Percentiles rank a stretch among this genome's conserved stretches.
Evolutionary conservation across 1,140 invertebrate species (phyloP).

Genomic region (Drosophila ercepeae): DNA sequence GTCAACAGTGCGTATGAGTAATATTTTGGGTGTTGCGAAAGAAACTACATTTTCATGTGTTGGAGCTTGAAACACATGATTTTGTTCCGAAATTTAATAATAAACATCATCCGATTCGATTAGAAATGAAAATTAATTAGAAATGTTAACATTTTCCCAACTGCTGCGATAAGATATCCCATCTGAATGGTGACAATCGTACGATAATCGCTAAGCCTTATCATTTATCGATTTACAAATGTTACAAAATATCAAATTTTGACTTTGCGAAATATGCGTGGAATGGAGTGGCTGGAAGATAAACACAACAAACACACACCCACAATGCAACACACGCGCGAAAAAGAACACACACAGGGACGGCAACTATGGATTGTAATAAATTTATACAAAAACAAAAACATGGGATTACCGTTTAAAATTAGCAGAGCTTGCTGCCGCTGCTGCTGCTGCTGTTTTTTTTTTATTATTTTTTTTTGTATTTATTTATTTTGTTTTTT

Average conservation of each 20-base stretch:
- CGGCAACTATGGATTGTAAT: slow-evolving; percentile 22
- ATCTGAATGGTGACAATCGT: neutral
- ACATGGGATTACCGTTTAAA: slow-evolving; percentile 74
- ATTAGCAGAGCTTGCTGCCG: slow-evolving; percentile 61
- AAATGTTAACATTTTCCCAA: slow-evolving; percentile 5
- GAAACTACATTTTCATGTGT: neutral
- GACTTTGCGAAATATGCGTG: slow-evolving; percentile 37
- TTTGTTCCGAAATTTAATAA: neutral
- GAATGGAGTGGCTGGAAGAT: slow-evolving; percentile 15
- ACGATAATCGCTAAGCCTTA: slow-evolving; percentile 18
- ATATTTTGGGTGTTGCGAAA: neutral
- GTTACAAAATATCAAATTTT: slow-evolving; percentile 27
- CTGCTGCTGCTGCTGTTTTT: slow-evolving; percentile 38
- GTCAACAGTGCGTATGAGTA: slow-evolving; percentile 14
- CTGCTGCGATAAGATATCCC: slow-evolving; percentile 28
- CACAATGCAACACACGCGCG: slow-evolving; percentile 4
- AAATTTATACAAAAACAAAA: slow-evolving; percentile 52
- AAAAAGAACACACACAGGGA: slow-evolving; percentile 8
- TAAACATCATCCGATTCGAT: neutral
- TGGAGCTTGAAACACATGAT: neutral
- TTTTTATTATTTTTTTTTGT: slow-evolving; percentile 34
- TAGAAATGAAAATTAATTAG: neutral
- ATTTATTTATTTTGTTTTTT: slow-evolving; percentile 34
- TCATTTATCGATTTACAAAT: slow-evolving; percentile 40
- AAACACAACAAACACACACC: slow-evolving; percentile 42